phyloP scores from a whole-genome alignment of 2,113 vertebrate genomes.

The Zosterops lateralis region DNA sequence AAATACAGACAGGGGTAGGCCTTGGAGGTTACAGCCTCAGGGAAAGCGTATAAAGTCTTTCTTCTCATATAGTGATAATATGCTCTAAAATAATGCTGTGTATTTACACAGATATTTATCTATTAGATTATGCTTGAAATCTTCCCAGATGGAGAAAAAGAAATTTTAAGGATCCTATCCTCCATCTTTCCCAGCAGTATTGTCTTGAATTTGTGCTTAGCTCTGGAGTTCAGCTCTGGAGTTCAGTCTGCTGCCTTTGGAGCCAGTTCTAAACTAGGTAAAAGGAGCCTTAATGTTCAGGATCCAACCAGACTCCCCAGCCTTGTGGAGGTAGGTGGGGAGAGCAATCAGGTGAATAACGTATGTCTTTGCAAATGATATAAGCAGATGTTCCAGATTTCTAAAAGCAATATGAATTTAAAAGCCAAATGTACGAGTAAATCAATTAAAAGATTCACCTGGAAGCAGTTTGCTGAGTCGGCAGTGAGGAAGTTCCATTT shows the following conservation, averaged over 20 bases:
- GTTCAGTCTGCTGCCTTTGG: background rate
- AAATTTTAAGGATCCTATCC: background rate
- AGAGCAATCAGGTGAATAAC: background rate
- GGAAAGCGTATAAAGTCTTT: background rate
- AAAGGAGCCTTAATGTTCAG: background rate
- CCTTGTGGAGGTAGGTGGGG: background rate
- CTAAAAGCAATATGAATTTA: conserved; percentile 15
- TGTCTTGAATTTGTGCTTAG: background rate
- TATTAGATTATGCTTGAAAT: background rate
- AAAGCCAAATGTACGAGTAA: conserved; percentile 1
- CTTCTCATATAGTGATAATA: background rate
- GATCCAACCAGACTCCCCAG: background rate
- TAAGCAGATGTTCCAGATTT: background rate
- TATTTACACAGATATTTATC: background rate
- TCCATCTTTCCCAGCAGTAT: background rate
- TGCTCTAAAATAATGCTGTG: background rate
- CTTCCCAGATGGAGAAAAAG: background rate
- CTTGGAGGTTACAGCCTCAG: background rate
- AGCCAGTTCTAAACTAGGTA: background rate
- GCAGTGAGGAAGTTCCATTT: conserved; percentile 26
- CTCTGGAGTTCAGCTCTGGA: background rate
- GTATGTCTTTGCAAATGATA: background rate
- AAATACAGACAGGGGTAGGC: background rate
- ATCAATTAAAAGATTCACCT: conserved; percentile 42
- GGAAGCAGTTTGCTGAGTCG: conserved; percentile 11